Percentiles rank a stretch among this genome's conserved stretches.
These are phyloP conservation scores for Machaerirhynchus nigripectus DNA, from an alignment of 2,113 vertebrate species.

Conservation along the genomic window DNA sequence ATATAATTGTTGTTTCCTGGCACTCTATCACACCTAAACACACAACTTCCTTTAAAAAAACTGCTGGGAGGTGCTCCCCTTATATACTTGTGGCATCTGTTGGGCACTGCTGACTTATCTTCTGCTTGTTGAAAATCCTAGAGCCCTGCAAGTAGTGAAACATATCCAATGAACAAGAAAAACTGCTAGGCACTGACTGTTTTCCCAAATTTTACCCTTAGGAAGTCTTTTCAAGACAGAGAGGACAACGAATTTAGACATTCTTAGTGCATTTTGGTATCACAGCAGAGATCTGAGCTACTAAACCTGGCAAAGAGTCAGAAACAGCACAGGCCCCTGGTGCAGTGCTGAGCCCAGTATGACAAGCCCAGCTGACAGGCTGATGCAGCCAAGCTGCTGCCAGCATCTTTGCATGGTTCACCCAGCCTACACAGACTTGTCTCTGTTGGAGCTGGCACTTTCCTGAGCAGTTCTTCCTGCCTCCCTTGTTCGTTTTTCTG, in stretches of 20 bases:
- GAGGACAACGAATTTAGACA: background rate
- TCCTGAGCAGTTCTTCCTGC: background rate
- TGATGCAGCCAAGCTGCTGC: background rate
- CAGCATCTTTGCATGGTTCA: background rate
- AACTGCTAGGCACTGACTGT: background rate
- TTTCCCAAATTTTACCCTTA: background rate
- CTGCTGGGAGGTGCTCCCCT: background rate
- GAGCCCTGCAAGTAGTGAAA: background rate
- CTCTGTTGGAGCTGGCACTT: background rate
- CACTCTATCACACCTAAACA: background rate
- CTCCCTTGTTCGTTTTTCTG: background rate
- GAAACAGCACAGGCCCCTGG: background rate
- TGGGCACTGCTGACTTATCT: background rate
- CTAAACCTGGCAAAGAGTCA: background rate
- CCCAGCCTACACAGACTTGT: background rate
- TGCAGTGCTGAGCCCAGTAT: background rate
- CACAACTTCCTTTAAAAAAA: background rate
- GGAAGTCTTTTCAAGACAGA: background rate
- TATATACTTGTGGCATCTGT: background rate
- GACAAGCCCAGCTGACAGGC: background rate
- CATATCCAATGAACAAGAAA: background rate
- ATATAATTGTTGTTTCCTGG: background rate
- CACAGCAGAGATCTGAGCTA: background rate
- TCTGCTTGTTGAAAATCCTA: background rate
- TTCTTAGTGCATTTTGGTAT: background rate